Base-by-base conservation (phyloP, 2,888 invertebrate genomes). In the Criorhina ranunculi region DNA sequence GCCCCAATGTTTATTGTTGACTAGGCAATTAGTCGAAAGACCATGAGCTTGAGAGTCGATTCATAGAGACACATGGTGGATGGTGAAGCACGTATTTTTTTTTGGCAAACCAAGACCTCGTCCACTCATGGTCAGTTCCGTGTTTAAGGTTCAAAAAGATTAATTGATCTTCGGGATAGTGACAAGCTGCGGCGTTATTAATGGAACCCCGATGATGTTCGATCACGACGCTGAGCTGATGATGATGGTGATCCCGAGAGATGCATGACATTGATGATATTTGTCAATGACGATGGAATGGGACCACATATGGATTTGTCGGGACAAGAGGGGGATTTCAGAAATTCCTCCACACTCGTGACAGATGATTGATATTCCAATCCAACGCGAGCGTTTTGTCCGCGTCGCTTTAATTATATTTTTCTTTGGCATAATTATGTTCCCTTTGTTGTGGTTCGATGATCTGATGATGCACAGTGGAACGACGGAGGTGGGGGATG, bases 361-460 rank as follows among this genome's bases (percentile, higher is more conserved):
- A 85, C 85, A 85, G 85, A 85, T 85, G 85, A 85, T 85, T 85
- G 80, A 85, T 85, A 75, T 75, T 79, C 62, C 53, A 55, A 49
- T 49, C 44, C 35, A 29, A 37, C 53, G 46, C 51, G n/a, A n/a
- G 53, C 42, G 69, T 55, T 77, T 62, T 69, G 31, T 73, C 37
- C 29, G 73, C 73, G 60, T 77, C 77, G 59, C 69, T 64, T 78
- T 80, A 78, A 83, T 83, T 72, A 62, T 59, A 35, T 75, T 62
- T 24, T 62, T 75, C 62, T 79, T 79, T 72, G 73, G 79, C 69
- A 73, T 83, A 79, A 79, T 75, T 73, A 83, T 64, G 55, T 67
- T 53, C 62, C 46, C 79, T 83, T 83, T 83, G 83, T 83, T 78
- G 79, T 79, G 79, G 73, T 73, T 75, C 73, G 79, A 73, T 79